Conservation (phyloP, 2,113 vertebrate species). For the Anhinga anhinga region DNA sequence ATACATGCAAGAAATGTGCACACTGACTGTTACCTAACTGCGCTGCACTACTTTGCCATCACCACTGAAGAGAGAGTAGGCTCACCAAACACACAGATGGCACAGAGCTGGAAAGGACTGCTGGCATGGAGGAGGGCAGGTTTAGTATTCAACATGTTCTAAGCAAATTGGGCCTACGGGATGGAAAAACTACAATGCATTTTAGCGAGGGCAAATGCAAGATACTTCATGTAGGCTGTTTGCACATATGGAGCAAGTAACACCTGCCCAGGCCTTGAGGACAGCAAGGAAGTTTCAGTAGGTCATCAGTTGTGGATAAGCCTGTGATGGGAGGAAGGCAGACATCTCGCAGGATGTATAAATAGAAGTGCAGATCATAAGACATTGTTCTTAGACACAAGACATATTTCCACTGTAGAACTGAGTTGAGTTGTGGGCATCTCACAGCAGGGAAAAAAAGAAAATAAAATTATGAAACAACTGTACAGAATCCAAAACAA, state of each 20-base stretch:
- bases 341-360: not conserved
- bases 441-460: not conserved
- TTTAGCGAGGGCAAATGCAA: not conserved
- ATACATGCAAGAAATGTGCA: not conserved
- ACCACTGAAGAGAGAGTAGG: not conserved
- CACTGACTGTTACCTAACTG: not conserved
- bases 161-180: not conserved
- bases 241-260: not conserved
- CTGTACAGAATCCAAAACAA: not conserved
- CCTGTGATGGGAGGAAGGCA: not conserved
- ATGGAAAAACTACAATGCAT: not conserved
- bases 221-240: not conserved
- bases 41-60: not conserved
- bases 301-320: not conserved
- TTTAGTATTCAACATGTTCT: constrained; percentile 22
- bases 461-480: not conserved
- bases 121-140: constrained; percentile 20
- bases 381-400: not conserved
- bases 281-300: not conserved
- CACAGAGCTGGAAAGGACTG: not conserved
- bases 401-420: not conserved
- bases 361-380: not conserved
- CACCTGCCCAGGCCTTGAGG: not conserved
- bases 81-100: not conserved
- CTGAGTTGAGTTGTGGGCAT: not conserved